Base-by-base conservation (phyloP, 2,797 vertebrate genomes). In the Muscicapa striata region DNA sequence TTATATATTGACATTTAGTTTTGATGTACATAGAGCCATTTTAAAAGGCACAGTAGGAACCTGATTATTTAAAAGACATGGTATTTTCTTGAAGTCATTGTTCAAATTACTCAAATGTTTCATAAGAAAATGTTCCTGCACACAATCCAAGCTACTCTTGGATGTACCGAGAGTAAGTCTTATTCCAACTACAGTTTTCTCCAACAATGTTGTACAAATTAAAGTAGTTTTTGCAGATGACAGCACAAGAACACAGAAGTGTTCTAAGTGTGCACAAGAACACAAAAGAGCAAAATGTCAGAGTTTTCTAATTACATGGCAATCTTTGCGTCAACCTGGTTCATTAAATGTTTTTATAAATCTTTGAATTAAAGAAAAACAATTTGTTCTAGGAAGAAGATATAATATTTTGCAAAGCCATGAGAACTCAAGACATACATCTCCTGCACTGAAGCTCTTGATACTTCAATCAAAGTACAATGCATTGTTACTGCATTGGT, bases 261-360 rank as follows among this genome's bases (percentile, higher is more conserved):
- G 23, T 87, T 89, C 64, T 58, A 49, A 91, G 38, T 52, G 86
- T 76, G 45, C 74, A 41, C 16, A 69, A 72, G 59, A 84, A 74
- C 75, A 87, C 27, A 79, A 51, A 91, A 61, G 72, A 82, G 55
- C 54, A 92, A 87, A 92, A 90, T 84, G 64, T 62, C 64, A 29
- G 38, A 26, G 43, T 75, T 83, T 87, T 40, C 40, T 87, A 80
- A 92, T 87, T 55, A 72, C 36, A 58, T 13, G 46, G 58, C 84
- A 95, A 91, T 92, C 75, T 85, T 66, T 45, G 46, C 64, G 51
- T 91, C 89, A 96, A 32, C 36, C 27, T 7, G 5, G 66, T 66
- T 80, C 68, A 80, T 66, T 72, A 73, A 36, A 70, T 23, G 15
- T 58, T 94, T 94, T 59, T 66, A 68, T 51, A 75, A 40, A 80